phyloP scores from a whole-genome alignment of 1,140 invertebrate species.

The Conus ventricosus region DNA sequence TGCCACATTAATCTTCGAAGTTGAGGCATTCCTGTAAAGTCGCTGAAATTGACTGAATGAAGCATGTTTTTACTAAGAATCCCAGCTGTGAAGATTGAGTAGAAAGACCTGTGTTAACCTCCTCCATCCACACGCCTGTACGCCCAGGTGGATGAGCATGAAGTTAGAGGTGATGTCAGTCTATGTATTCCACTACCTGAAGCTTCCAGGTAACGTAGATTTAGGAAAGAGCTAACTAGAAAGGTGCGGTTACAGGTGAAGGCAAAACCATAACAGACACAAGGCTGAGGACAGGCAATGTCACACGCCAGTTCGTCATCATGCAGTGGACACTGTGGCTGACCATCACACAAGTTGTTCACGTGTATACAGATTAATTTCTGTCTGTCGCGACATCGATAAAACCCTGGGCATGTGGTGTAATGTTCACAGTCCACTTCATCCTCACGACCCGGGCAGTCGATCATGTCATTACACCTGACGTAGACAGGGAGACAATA shows the following conservation, averaged over 20 bases:
- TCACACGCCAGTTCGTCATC: background rate
- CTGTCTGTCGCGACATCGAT: conserved; percentile 27
- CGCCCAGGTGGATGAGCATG: background rate
- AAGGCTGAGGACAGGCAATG: background rate
- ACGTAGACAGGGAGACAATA: conserved; percentile 34
- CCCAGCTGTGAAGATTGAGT: background rate
- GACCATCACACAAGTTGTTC: background rate
- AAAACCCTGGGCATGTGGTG: conserved; percentile 18
- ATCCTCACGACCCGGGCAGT: conserved; percentile 38
- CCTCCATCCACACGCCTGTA: background rate
- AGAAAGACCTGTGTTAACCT: background rate
- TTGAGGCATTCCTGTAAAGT: background rate
- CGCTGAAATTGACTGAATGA: background rate
- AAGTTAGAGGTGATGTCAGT: background rate
- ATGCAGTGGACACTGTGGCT: background rate
- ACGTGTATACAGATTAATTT: conserved; percentile 14
- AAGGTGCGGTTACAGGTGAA: background rate
- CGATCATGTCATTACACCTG: conserved; percentile 39
- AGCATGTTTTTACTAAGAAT: conserved; percentile 32
- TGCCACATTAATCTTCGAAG: conserved; percentile 24
- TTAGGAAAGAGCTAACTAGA: background rate
- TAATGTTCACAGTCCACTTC: conserved; percentile 23
- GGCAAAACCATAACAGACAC: background rate
- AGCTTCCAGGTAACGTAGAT: background rate
- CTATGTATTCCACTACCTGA: background rate